phyloP scores from a whole-genome alignment of 2,113 vertebrate species.

The Benthochromis sp. region DNA sequence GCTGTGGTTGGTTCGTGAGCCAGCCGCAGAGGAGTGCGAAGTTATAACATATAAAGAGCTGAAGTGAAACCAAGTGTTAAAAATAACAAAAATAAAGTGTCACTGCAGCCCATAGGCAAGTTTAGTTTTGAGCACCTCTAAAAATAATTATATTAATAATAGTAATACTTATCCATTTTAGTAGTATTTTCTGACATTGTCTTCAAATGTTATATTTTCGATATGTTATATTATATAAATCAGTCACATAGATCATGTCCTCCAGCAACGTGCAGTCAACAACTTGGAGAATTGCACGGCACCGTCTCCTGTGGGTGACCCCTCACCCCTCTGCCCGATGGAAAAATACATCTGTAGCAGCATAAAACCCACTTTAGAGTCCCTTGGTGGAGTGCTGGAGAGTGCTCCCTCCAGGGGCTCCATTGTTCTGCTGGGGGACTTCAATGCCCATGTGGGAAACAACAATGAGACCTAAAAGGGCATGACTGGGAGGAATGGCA shows the following conservation, averaged over 20 bases:
- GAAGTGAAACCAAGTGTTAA: background rate
- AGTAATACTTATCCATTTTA: background rate
- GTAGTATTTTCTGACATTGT: background rate
- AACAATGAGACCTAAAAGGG: background rate
- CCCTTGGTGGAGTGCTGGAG: background rate
- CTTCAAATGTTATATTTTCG: background rate
- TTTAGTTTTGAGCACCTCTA: background rate
- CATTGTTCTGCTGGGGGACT: background rate
- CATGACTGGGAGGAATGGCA: background rate
- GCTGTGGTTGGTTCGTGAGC: background rate
- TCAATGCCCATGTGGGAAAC: background rate
- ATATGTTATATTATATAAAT: background rate
- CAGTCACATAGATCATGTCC: background rate
- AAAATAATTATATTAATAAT: background rate
- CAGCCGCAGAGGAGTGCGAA: fast-evolving
- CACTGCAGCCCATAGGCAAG: background rate
- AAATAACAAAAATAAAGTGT: background rate
- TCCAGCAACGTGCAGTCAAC: background rate
- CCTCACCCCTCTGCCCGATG: background rate
- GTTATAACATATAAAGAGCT: background rate
- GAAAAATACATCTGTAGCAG: background rate
- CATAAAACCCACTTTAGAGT: background rate
- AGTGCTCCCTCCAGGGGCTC: background rate
- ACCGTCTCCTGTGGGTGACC: background rate
- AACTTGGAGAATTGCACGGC: background rate